Conservation (phyloP, 2,888 invertebrate genomes). For the Spatulosminthurus flaviceps region DNA sequence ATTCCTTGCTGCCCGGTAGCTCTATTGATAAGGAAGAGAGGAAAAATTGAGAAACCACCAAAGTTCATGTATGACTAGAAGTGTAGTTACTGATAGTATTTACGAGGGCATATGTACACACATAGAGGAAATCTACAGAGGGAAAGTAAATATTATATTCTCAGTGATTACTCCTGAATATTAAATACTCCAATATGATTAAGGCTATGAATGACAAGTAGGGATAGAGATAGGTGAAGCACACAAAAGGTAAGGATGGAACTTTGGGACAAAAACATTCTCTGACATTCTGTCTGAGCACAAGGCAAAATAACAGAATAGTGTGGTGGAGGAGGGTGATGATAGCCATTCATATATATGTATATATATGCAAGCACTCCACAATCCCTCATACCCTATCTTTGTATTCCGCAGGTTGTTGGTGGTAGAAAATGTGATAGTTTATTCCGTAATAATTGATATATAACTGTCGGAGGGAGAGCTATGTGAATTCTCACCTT, state of each 20-base stretch:
- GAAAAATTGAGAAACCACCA: constrained; percentile 1
- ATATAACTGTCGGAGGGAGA: neutral
- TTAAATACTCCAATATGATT: neutral
- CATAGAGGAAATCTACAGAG: neutral
- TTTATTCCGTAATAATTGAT: constrained; percentile 13
- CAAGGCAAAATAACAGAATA: constrained; percentile 5
- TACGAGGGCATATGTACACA: neutral
- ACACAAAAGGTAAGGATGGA: neutral
- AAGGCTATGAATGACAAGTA: constrained; percentile 4
- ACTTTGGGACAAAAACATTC: neutral
- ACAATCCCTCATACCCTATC: neutral
- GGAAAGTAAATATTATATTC: neutral
- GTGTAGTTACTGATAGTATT: neutral
- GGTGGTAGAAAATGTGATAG: neutral
- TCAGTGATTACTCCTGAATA: neutral
- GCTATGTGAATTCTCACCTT: constrained; percentile 1
- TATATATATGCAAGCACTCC: neutral
- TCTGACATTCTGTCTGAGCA: neutral
- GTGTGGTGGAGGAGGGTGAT: neutral
- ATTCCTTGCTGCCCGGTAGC: constrained; percentile 20
- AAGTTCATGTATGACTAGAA: constrained; percentile 6
- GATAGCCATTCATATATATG: no score
- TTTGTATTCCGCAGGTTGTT: neutral
- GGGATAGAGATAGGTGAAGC: constrained; percentile 11
- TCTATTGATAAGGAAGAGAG: constrained; percentile 18